These are phyloP conservation scores for Lamprotornis superbus DNA, from an alignment of 2,113 vertebrate species.

Conservation along the genomic window DNA sequence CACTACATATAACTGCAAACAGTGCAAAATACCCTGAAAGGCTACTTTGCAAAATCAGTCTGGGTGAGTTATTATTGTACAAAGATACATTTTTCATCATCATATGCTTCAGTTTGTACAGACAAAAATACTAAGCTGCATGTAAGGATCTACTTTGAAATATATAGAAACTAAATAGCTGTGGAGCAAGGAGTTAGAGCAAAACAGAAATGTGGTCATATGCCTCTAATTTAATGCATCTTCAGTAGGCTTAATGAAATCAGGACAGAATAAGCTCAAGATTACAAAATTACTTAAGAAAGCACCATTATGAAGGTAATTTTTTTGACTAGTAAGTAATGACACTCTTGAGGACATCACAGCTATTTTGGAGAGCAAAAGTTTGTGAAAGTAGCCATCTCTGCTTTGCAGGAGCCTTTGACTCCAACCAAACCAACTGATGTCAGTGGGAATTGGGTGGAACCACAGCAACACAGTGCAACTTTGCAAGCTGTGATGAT, in stretches of 20 bases:
- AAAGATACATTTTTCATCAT: neutral
- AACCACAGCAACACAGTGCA: neutral
- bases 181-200: neutral
- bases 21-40: neutral
- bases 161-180: neutral
- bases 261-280: neutral
- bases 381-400: neutral
- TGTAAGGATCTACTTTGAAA: neutral
- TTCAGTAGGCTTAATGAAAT: neutral
- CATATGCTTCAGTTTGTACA: neutral
- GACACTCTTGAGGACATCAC: neutral
- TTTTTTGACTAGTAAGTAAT: neutral
- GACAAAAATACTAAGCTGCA: neutral
- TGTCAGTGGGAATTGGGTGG: neutral
- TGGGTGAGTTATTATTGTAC: neutral
- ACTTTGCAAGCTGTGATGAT: neutral
- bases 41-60: neutral
- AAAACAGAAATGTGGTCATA: neutral
- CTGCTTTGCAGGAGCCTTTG: neutral
- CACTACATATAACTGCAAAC: neutral
- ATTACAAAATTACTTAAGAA: conserved; percentile 10
- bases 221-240: neutral
- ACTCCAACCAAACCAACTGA: neutral
- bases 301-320: neutral
- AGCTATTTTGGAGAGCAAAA: neutral